Evolutionary conservation across 2,113 vertebrate genomes (phyloP), one percentile per base, ranked within the genome.

Genomic region (Hiodon alosoides): DNA sequence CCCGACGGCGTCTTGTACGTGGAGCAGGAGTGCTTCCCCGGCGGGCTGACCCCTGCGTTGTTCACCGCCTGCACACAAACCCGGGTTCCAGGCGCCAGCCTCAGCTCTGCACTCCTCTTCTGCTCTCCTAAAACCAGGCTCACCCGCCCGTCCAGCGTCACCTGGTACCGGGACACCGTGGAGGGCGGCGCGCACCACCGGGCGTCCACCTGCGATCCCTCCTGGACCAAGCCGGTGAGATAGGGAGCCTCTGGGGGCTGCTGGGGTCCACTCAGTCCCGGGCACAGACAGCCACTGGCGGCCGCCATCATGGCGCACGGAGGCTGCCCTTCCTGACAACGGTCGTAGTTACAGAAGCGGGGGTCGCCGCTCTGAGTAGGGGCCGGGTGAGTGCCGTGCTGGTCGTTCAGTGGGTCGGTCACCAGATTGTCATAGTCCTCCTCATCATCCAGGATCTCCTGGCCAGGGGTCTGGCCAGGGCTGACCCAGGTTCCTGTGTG

Each of bases 151-250:
- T 66, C 81, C 0, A 88, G 84, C 14, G 17, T 76, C 75, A 91
- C 82, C 4, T 8, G 0, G 31, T 88, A 93, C 1, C 2, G 1
- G n/a, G 76, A 84, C 61, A 92, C 77, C 0, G 67, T 3, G 0
- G 90, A 91, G n/a, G 69, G 0, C 0, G 91, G 90, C 0, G 87
- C 85, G 4, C 91, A 93, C 91, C 91, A 93, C 11, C 48, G 17
- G 5, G 88, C 61, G 0, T 81, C 65, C 0, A 90, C 77, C 3
- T 78, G 69, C 0, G 83, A 83, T 5, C 81, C 86, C 3, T 86
- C 81, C 74, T 67, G 81, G 17, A 70, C 76, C 72, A 90, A 69
- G 0, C 75, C 54, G 8, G 0, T 70, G 1, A 86, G 53, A 1
- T 0, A 0, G 2, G 91, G 90, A 1, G 79, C 2, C 0, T 78